These are phyloP conservation scores for Hylia prasina DNA, from an alignment of 2,113 vertebrate species.

Conservation along the genomic window DNA sequence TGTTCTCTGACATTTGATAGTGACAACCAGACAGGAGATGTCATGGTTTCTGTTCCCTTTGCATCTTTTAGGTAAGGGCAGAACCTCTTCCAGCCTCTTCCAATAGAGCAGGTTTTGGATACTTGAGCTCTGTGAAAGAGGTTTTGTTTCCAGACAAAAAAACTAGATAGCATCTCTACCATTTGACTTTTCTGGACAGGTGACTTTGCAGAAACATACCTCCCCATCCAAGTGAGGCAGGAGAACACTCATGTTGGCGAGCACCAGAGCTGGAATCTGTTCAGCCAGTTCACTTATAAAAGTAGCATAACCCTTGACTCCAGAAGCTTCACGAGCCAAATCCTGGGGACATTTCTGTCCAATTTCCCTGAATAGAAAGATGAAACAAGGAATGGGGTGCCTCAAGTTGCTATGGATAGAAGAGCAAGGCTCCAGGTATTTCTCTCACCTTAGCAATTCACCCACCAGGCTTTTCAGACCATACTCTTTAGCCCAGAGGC, in stretches of 20 bases:
- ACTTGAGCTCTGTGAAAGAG: background rate
- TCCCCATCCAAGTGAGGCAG: constrained; percentile 89
- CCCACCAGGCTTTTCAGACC: constrained; percentile 88
- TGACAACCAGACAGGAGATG: background rate
- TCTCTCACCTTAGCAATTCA: constrained; percentile 86
- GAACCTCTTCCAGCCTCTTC: background rate
- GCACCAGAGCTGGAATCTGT: constrained; percentile 78
- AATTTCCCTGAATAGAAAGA: constrained; percentile 81
- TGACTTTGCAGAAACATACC: constrained; percentile 53
- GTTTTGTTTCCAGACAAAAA: background rate
- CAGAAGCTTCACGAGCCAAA: constrained; percentile 79
- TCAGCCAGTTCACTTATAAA: constrained; percentile 87
- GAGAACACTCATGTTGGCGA: constrained; percentile 89
- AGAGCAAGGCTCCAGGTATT: background rate
- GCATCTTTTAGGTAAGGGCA: background rate
- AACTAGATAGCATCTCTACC: background rate
- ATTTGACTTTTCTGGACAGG: background rate
- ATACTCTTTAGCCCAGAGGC: constrained; percentile 86
- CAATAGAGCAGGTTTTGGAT: background rate
- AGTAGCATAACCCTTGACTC: constrained; percentile 80
- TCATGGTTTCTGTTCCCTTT: background rate
- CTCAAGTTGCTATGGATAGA: background rate
- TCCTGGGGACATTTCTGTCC: constrained; percentile 89
- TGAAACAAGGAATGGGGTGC: background rate
- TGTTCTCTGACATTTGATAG: background rate